These are phyloP conservation scores for Myotis lucifugus DNA, from an alignment of 2,113 vertebrate genomes.

Conservation along the genomic window DNA sequence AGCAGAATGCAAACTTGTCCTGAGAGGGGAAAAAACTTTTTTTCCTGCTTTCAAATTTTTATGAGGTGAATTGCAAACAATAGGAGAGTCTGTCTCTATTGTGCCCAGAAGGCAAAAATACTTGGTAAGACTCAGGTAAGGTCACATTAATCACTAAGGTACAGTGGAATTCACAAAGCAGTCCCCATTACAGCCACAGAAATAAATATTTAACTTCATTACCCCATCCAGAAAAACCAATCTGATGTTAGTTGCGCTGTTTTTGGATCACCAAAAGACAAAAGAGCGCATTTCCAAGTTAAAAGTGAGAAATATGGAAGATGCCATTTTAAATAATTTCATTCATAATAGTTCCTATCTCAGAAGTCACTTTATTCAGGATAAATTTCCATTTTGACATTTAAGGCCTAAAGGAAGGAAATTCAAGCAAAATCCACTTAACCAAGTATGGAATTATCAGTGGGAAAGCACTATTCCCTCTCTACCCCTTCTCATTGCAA, in stretches of 20 bases:
- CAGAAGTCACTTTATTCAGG: neutral
- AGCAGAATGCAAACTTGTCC: constrained; percentile 1
- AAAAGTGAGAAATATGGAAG: neutral
- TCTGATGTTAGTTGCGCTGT: neutral
- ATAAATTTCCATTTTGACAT: constrained; percentile 54
- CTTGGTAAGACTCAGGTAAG: neutral
- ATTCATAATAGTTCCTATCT: neutral
- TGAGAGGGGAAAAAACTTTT: neutral
- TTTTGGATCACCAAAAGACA: constrained; percentile 22
- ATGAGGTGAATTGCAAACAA: constrained; percentile 47
- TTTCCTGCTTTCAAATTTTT: constrained; percentile 54
- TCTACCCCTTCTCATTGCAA: neutral
- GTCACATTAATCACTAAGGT: constrained; percentile 37
- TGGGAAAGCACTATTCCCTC: neutral
- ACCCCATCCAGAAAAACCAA: constrained; percentile 44
- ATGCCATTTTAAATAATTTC: constrained; percentile 20
- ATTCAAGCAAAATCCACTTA: constrained; percentile 31
- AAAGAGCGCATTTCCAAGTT: neutral
- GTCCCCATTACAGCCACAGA: neutral
- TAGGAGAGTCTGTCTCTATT: neutral
- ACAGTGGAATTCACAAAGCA: constrained; percentile 50
- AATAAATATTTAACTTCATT: constrained; percentile 51
- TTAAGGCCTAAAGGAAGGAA: neutral
- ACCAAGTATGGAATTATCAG: neutral
- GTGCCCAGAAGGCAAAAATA: constrained; percentile 43